phyloP scores from a whole-genome alignment of 2,888 invertebrate genomes.

The Diloba caeruleocephala region DNA sequence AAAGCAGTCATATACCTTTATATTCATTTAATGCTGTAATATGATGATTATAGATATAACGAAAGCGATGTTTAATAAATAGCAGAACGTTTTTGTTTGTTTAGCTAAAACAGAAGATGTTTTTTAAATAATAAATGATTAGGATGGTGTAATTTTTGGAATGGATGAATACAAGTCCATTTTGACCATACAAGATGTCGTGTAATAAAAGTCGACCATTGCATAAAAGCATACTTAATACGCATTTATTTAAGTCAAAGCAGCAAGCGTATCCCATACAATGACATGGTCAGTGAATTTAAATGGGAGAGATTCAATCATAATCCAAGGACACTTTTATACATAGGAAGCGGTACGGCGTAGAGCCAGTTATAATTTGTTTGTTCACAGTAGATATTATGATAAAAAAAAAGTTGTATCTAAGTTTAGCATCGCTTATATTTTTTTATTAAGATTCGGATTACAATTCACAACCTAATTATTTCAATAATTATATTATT shows the following conservation, averaged over 20 bases:
- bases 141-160: too few relatives aligned
- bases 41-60: too few relatives aligned
- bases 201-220: too few relatives aligned
- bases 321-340: not conserved
- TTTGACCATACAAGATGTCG: too few relatives aligned
- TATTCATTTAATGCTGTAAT: too few relatives aligned
- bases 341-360: not conserved
- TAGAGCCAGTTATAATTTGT: not conserved
- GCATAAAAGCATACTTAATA: not conserved
- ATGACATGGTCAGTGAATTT: conserved; percentile 30
- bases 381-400: not conserved
- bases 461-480: too few relatives aligned
- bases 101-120: not conserved
- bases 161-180: too few relatives aligned
- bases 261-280: conserved; percentile 14
- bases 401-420: conserved; percentile 4
- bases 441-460: too few relatives aligned
- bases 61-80: conserved; percentile 16
- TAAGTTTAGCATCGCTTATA: too few relatives aligned
- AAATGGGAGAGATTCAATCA: conserved; percentile 12
- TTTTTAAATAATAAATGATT: too few relatives aligned
- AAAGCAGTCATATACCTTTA: too few relatives aligned
- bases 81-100: conserved; percentile 1
- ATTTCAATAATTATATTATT: too few relatives aligned
- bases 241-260: conserved; percentile 3